Percentiles rank a stretch among this genome's conserved stretches.
Conservation (phyloP, 2,797 vertebrate genomes). For the Ficedula albicollis region DNA sequence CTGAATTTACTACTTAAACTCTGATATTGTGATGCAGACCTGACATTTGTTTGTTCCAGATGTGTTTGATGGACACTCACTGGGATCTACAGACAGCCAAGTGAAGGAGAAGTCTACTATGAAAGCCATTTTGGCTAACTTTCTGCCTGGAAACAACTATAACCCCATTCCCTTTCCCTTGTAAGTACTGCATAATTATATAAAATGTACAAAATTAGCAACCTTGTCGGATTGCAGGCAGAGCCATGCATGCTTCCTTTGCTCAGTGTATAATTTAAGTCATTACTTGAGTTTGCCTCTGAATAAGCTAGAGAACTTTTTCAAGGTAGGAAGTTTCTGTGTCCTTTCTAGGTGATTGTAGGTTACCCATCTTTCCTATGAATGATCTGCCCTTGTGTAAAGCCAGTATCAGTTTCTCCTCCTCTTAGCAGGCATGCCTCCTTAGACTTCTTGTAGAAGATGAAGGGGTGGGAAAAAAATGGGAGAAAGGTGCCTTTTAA, state of each 20-base stretch:
- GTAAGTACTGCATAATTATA: constrained; percentile 78
- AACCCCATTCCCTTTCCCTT: constrained; percentile 95
- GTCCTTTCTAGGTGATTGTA: not conserved
- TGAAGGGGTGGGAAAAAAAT: not conserved
- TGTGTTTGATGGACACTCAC: constrained; percentile 91
- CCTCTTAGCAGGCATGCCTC: not conserved
- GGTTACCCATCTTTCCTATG: not conserved
- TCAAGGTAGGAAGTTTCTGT: not conserved
- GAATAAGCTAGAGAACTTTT: not conserved
- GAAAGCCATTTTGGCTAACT: constrained; percentile 98
- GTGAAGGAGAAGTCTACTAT: constrained; percentile 99
- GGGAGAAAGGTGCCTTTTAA: not conserved
- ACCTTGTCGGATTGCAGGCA: not conserved
- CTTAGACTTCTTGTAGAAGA: not conserved
- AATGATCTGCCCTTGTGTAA: not conserved
- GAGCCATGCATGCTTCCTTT: not conserved
- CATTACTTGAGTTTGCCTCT: not conserved
- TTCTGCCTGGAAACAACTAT: constrained; percentile 96
- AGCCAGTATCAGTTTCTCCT: not conserved
- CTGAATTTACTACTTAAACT: not conserved
- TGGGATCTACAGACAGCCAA: constrained; percentile 93
- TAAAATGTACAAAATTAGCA: not conserved
- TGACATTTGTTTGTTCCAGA: constrained; percentile 76
- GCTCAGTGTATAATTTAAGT: not conserved
- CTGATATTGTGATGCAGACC: not conserved